A percentile compares a stretch with the other conserved stretches of the same genome.
phyloP scores from a whole-genome alignment of 2,888 invertebrate genomes.

The Heliconius ismenius region DNA sequence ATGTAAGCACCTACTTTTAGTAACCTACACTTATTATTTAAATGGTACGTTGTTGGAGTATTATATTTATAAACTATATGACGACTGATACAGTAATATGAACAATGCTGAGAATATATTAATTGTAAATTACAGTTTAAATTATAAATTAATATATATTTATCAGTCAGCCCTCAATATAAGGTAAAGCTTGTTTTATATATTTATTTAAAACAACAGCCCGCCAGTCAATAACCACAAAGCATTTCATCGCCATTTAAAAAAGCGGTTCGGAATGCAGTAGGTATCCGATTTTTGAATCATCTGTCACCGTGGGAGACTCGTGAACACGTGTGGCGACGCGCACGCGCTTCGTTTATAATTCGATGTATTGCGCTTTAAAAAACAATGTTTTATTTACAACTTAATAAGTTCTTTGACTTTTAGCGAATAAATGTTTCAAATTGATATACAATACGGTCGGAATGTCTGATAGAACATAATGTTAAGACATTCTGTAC shows the following conservation, averaged over 20 bases:
- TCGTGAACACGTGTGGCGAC: conserved; percentile 38
- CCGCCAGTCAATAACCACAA: background rate
- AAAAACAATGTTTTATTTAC: conserved; percentile 11
- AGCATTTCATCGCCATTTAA: conserved; percentile 18
- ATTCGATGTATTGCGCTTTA: conserved; percentile 6
- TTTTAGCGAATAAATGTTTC: background rate
- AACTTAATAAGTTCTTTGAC: conserved; percentile 4
- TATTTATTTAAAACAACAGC: conserved; percentile 3
- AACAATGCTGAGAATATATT: background rate
- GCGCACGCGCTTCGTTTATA: conserved; percentile 30
- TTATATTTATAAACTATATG: background rate
- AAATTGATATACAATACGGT: background rate
- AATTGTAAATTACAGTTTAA: background rate
- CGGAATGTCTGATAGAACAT: too few relatives aligned
- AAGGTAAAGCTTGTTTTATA: background rate
- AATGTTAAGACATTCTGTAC: background rate
- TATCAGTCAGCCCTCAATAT: background rate
- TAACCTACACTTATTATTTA: background rate
- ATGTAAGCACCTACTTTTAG: background rate
- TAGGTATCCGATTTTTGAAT: conserved; percentile 33
- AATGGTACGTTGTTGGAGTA: background rate
- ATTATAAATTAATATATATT: background rate
- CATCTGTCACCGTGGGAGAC: conserved; percentile 48
- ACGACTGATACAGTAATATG: background rate
- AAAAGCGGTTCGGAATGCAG: conserved; percentile 48